These are phyloP conservation scores for Apomyelois bistriatella DNA, from an alignment of 2,888 invertebrate genomes.

Conservation along the genomic window DNA sequence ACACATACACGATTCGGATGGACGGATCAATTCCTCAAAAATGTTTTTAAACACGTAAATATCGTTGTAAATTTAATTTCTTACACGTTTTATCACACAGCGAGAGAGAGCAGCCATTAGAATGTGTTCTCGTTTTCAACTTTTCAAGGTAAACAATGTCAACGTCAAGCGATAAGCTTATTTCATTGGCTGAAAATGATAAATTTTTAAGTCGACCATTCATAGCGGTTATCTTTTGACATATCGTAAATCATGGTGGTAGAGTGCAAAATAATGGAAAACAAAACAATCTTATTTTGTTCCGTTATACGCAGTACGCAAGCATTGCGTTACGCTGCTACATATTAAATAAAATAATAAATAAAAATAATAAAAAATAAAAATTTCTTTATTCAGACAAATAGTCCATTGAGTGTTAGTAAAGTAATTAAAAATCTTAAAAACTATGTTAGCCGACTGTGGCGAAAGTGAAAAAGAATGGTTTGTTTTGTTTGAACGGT, in stretches of 20 bases:
- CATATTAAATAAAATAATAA: too few species aligned
- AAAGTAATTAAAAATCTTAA: too few species aligned
- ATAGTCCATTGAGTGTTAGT: too few species aligned
- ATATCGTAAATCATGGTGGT: neutral
- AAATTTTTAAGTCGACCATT: neutral
- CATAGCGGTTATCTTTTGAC: neutral
- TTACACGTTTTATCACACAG: slow-evolving; percentile 38
- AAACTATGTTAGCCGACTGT: too few species aligned
- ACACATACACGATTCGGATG: neutral
- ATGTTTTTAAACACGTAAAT: slow-evolving; percentile 18
- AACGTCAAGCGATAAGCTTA: slow-evolving; percentile 13
- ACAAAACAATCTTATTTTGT: neutral
- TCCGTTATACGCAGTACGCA: too few species aligned
- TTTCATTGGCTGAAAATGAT: slow-evolving; percentile 17
- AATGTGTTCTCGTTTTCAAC: slow-evolving; percentile 27
- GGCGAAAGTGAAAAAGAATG: too few species aligned
- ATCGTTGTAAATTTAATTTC: slow-evolving; percentile 32
- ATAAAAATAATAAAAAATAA: too few species aligned
- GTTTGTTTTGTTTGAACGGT: too few species aligned
- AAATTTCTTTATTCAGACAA: too few species aligned
- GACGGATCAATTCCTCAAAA: slow-evolving; percentile 17
- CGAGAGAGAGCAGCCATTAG: slow-evolving; percentile 42
- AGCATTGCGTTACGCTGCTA: too few species aligned
- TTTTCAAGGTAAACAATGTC: slow-evolving; percentile 24
- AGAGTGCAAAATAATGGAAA: too few species aligned